phyloP scores from a whole-genome alignment of 2,888 invertebrate species.

The Drosophila hamatofila region DNA sequence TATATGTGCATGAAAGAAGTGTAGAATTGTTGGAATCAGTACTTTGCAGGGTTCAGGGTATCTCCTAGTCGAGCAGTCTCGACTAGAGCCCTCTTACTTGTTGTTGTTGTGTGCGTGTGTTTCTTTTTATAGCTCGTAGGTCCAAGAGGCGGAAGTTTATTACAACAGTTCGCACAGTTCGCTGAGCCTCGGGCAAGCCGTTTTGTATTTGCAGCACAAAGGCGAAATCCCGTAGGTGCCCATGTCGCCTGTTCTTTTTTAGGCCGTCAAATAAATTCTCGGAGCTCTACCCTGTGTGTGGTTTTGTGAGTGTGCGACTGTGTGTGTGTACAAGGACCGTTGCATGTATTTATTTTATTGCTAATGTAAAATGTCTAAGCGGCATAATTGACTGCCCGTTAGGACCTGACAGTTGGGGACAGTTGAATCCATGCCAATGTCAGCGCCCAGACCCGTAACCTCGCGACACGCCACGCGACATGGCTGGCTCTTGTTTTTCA shows the following conservation, averaged over 20 bases:
- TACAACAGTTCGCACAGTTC: constrained; percentile 55
- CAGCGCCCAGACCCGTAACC: constrained; percentile 9
- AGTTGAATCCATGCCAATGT: constrained; percentile 19
- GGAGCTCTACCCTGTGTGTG: constrained; percentile 7
- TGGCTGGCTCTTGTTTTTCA: constrained; percentile 44
- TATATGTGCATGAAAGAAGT: too few species aligned
- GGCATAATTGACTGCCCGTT: constrained; percentile 70
- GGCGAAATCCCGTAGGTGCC: constrained; percentile 19
- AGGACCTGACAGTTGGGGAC: constrained; percentile 14
- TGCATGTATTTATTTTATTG: constrained; percentile 63
- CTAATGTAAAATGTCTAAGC: constrained; percentile 71
- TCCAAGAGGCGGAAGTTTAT: constrained; percentile 58
- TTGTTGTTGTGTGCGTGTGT: constrained; percentile 8
- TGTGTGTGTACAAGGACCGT: constrained; percentile 12
- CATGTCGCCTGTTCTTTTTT: constrained; percentile 9
- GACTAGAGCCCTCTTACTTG: too few species aligned
- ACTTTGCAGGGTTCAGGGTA: too few species aligned
- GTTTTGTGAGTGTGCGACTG: background rate
- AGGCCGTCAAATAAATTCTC: constrained; percentile 40
- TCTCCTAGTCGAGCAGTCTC: too few species aligned
- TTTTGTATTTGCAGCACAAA: constrained; percentile 26
- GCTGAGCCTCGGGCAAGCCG: constrained; percentile 62
- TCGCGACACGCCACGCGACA: constrained; percentile 45
- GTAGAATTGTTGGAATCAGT: too few species aligned
- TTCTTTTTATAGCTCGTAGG: constrained; percentile 43